Conservation (phyloP, 2,797 vertebrate genomes). For the Sebastes minor region DNA sequence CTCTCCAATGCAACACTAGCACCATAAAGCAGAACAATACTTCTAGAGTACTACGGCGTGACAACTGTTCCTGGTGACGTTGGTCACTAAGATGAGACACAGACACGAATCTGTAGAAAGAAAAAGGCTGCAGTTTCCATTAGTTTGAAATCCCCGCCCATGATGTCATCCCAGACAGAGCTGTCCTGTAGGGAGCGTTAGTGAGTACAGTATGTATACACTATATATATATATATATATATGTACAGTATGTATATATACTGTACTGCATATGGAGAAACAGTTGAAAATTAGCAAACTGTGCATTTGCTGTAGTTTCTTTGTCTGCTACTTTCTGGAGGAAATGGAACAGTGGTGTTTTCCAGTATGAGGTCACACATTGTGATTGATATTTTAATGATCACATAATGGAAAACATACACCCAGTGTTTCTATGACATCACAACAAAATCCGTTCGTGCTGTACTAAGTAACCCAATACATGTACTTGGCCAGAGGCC, state of each 20-base stretch:
- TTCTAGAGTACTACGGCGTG: neutral
- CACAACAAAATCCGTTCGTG: slow-evolving; percentile 57
- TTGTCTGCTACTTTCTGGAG: neutral
- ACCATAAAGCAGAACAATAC: neutral
- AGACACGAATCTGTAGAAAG: slow-evolving; percentile 9
- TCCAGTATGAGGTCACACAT: slow-evolving; percentile 32
- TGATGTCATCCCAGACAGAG: slow-evolving; percentile 11
- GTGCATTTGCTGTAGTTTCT: neutral
- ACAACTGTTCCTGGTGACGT: slow-evolving; percentile 7
- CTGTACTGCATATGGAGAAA: neutral
- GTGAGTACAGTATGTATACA: neutral
- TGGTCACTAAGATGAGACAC: neutral
- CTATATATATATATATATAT: neutral
- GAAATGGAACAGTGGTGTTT: slow-evolving; percentile 24
- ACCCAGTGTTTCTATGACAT: slow-evolving; percentile 60
- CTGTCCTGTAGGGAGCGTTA: neutral
- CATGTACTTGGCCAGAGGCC: slow-evolving; percentile 38
- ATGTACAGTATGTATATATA: neutral
- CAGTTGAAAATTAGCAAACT: neutral
- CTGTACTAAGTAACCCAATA: slow-evolving; percentile 52
- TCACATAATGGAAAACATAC: slow-evolving; percentile 54
- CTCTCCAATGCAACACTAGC: neutral
- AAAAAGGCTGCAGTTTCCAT: slow-evolving; percentile 27
- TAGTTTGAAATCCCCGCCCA: slow-evolving; percentile 21
- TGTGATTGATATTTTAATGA: slow-evolving; percentile 43